These are phyloP conservation scores for Phragmatobia fuliginosa DNA, from an alignment of 2,888 invertebrate genomes.

Conservation along the genomic window DNA sequence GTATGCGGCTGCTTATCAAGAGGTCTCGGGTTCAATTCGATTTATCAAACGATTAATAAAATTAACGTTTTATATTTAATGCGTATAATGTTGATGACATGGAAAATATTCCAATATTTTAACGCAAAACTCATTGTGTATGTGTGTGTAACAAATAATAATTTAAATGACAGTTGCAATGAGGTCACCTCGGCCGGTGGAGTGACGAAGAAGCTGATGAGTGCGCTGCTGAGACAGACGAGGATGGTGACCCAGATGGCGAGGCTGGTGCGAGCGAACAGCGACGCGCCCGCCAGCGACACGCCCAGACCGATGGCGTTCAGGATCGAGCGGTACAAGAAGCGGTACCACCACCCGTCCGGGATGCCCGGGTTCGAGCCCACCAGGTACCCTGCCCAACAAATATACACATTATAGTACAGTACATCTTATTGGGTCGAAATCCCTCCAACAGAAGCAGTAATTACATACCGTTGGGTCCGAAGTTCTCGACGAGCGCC, in stretches of 20 bases:
- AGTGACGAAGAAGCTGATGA: slow-evolving; percentile 94
- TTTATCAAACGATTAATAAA: no score
- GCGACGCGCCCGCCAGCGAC: slow-evolving; percentile 96
- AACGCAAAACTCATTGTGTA: no score
- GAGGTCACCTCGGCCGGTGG: slow-evolving; percentile 80
- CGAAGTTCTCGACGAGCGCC: slow-evolving; percentile 95
- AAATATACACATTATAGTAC: background rate
- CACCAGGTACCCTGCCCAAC: slow-evolving; percentile 89
- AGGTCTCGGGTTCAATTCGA: no score
- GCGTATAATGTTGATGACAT: background rate
- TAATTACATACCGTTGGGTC: slow-evolving; percentile 90
- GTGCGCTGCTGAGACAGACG: slow-evolving; percentile 91
- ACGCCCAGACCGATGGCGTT: slow-evolving; percentile 94
- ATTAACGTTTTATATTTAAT: no score
- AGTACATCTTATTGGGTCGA: no score
- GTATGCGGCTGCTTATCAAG: no score
- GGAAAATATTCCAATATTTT: background rate
- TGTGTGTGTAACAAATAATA: no score
- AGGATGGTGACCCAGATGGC: slow-evolving; percentile 93
- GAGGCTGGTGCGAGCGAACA: slow-evolving; percentile 98
- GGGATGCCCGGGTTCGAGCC: slow-evolving; percentile 87
- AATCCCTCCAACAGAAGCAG: no score
- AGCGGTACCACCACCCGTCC: slow-evolving; percentile 94
- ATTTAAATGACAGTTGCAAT: no score
- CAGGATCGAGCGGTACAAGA: slow-evolving; percentile 94